Evolutionary conservation across 2,888 invertebrate species (phyloP).

Genomic region (Allygus modestus): DNA sequence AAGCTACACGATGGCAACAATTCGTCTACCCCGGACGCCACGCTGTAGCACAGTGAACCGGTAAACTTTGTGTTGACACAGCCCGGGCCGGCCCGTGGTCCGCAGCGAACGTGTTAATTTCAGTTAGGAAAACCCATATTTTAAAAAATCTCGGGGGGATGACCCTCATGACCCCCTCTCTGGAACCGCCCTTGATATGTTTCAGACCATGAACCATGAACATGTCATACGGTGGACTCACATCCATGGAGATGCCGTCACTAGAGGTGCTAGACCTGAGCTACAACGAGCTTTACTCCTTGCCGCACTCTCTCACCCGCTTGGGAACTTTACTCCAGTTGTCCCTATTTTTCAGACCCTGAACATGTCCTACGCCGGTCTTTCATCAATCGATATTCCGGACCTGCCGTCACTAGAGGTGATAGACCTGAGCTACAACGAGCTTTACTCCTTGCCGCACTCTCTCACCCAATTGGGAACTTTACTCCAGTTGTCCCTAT

Average conservation of each 20-base stretch:
- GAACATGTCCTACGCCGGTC: not conserved
- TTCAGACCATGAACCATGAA: not conserved
- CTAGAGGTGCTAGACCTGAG: not conserved
- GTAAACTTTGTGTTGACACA: no score
- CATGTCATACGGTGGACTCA: not conserved
- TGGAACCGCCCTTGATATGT: no score
- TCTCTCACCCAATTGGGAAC: not conserved
- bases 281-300: not conserved
- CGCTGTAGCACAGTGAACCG: no score
- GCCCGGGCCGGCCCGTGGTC: no score
- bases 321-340: no score
- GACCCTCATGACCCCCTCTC: no score
- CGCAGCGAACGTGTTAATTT: no score
- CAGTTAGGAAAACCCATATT: no score
- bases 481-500: not conserved
- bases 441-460: not conserved
- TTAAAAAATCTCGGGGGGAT: no score
- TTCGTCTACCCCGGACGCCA: no score
- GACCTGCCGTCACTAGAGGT: not conserved
- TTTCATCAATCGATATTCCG: not conserved
- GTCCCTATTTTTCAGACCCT: not conserved
- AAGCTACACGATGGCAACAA: no score
- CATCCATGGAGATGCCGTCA: not conserved
- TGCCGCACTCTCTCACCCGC: not conserved
- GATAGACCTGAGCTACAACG: conserved; percentile 1